A percentile compares a stretch with the other conserved stretches of the same genome.
These are phyloP conservation scores for Mesembrinibis cayennensis DNA, from an alignment of 2,113 vertebrate species.

Conservation along the genomic window DNA sequence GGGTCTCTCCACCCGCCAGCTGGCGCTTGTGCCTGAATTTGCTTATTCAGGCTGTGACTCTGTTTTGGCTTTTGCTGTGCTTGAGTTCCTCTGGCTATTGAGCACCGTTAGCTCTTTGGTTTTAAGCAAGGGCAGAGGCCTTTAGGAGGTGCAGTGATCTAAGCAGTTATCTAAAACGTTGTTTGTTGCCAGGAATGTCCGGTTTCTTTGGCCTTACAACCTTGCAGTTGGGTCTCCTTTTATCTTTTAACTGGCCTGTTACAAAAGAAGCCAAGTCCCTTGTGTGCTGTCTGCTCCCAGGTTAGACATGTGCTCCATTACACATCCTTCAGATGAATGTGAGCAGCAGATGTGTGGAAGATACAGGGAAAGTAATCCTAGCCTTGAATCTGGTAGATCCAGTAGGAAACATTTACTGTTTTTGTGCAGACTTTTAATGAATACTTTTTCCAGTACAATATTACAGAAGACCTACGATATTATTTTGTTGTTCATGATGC, in stretches of 20 bases:
- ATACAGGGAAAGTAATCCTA: not conserved
- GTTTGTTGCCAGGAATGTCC: not conserved
- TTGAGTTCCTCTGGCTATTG: not conserved
- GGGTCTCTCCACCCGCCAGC: not conserved
- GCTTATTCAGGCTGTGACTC: not conserved
- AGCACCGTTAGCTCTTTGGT: not conserved
- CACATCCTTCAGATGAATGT: not conserved
- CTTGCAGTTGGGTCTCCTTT: not conserved
- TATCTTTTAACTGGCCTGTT: not conserved
- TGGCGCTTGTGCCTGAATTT: not conserved
- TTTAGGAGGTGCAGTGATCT: not conserved
- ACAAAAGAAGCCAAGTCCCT: not conserved
- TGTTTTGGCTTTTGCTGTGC: not conserved
- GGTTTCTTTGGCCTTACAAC: not conserved
- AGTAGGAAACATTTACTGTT: not conserved
- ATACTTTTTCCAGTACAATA: not conserved
- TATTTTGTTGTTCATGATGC: not conserved
- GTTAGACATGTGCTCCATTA: not conserved
- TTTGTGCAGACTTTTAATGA: not conserved
- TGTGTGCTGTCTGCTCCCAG: not conserved
- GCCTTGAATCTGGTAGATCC: not conserved
- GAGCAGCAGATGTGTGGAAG: not conserved
- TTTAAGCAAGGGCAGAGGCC: not conserved
- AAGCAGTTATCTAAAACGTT: not conserved
- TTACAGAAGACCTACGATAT: fast-evolving